Conservation (phyloP, 2,113 vertebrate species). For the Colaptes auratus region DNA sequence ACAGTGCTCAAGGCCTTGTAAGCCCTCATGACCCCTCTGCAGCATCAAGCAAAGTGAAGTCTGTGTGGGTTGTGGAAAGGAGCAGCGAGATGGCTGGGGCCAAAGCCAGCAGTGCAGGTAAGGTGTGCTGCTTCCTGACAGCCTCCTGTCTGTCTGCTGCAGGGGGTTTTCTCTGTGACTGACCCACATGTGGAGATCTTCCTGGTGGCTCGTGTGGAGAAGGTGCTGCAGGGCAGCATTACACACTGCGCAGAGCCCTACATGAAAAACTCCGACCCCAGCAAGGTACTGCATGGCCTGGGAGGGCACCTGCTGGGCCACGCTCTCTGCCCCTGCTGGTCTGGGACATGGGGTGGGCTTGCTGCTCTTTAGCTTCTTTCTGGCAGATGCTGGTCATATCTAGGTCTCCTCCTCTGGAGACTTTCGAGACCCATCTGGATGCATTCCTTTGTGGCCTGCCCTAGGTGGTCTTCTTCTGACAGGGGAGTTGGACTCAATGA, state of each 20-base stretch:
- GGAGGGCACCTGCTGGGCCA: background rate
- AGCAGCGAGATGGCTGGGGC: fast-evolving
- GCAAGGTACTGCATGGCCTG: constrained; percentile 78
- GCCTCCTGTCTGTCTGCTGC: background rate
- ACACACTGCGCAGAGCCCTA: constrained; percentile 93
- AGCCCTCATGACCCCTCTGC: background rate
- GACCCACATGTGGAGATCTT: constrained; percentile 93
- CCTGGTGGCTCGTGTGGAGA: constrained; percentile 92
- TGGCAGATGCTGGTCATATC: background rate
- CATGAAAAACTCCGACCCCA: constrained; percentile 88
- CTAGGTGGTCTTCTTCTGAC: no score
- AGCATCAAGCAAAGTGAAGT: background rate
- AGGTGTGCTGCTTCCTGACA: background rate
- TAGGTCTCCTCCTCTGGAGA: no score
- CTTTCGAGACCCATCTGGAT: no score
- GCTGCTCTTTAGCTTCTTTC: background rate
- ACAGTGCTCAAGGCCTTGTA: background rate
- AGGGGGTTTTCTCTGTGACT: constrained; percentile 95
- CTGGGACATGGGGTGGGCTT: background rate
- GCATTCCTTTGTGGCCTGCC: no score
- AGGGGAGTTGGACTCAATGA: no score
- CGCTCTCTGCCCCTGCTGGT: background rate
- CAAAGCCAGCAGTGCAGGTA: fast-evolving
- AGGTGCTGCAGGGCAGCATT: constrained; percentile 95
- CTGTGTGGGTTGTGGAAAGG: background rate